A percentile compares a stretch with the other conserved stretches of the same genome.
phyloP scores from a whole-genome alignment of 2,888 invertebrate species.

The Hecatera dysodea region DNA sequence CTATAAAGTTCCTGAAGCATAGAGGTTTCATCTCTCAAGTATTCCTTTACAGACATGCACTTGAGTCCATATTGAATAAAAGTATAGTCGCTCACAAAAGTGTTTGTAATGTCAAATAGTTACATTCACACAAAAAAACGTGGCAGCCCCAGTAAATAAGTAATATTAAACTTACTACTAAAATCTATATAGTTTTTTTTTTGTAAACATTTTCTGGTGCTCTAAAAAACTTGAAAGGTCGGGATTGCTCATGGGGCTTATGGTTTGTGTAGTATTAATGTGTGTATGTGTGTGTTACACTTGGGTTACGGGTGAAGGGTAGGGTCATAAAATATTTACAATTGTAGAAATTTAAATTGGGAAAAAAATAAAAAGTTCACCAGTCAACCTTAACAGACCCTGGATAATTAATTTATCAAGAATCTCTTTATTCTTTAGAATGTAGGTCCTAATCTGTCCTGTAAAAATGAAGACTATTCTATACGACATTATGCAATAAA shows the following conservation, averaged over 20 bases:
- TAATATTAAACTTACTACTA: too few species aligned
- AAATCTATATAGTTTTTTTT: too few species aligned
- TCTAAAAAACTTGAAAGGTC: not conserved
- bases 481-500: too few species aligned
- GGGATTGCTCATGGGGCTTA: not conserved
- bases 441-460: not conserved
- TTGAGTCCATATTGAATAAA: slow-evolving; percentile 51
- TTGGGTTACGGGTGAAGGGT: too few species aligned
- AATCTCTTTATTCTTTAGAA: not conserved
- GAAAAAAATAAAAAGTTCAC: too few species aligned
- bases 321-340: not conserved
- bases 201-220: not conserved
- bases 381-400: not conserved
- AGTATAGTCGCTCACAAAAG: slow-evolving; percentile 34
- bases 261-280: too few species aligned
- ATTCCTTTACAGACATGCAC: slow-evolving; percentile 42
- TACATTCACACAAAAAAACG: too few species aligned
- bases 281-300: too few species aligned
- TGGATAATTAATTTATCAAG: not conserved
- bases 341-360: not conserved
- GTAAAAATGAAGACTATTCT: too few species aligned
- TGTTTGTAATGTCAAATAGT: too few species aligned
- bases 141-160: too few species aligned
- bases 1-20: slow-evolving; percentile 59
- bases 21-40: slow-evolving; percentile 40